Conservation (phyloP, 2,888 invertebrate genomes). For the Lasioglossum zephyrum region DNA sequence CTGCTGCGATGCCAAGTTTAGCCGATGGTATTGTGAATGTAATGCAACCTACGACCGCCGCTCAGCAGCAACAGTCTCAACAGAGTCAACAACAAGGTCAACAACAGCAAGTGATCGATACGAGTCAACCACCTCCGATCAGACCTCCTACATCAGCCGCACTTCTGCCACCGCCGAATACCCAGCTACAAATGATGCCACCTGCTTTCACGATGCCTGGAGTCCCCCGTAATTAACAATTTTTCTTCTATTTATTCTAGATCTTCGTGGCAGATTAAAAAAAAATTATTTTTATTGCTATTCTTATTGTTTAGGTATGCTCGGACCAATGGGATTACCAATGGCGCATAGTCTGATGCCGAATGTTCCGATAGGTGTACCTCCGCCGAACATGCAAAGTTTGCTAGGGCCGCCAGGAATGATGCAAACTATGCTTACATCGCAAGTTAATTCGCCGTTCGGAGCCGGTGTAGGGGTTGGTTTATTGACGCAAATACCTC, state of each 20-base stretch:
- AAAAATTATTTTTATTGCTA: background rate
- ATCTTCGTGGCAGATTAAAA: background rate
- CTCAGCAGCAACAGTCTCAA: slow-evolving; percentile 65
- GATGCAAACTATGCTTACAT: slow-evolving; percentile 82
- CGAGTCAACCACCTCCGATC: slow-evolving; percentile 87
- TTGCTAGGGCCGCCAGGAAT: slow-evolving; percentile 82
- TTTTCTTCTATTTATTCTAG: slow-evolving; percentile 4
- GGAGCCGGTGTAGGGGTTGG: slow-evolving; percentile 81
- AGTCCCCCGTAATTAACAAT: slow-evolving; percentile 82
- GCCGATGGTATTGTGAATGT: slow-evolving; percentile 79
- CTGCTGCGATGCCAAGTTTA: slow-evolving; percentile 76
- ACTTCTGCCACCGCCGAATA: slow-evolving; percentile 82
- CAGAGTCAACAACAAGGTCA: slow-evolving; percentile 52
- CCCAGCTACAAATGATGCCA: slow-evolving; percentile 83
- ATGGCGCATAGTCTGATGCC: slow-evolving; percentile 86
- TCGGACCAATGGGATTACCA: slow-evolving; percentile 86
- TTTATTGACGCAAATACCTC: slow-evolving; percentile 82
- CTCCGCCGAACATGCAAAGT: slow-evolving; percentile 86
- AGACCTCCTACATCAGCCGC: slow-evolving; percentile 85
- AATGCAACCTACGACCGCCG: slow-evolving; percentile 72
- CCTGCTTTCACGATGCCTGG: slow-evolving; percentile 84
- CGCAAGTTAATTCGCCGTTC: slow-evolving; percentile 83
- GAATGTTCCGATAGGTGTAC: slow-evolving; percentile 86
- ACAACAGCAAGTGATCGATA: slow-evolving; percentile 85
- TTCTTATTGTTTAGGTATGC: slow-evolving; percentile 76